Conservation (phyloP, 1,140 invertebrate species). For the Mactra quadrangularis region DNA sequence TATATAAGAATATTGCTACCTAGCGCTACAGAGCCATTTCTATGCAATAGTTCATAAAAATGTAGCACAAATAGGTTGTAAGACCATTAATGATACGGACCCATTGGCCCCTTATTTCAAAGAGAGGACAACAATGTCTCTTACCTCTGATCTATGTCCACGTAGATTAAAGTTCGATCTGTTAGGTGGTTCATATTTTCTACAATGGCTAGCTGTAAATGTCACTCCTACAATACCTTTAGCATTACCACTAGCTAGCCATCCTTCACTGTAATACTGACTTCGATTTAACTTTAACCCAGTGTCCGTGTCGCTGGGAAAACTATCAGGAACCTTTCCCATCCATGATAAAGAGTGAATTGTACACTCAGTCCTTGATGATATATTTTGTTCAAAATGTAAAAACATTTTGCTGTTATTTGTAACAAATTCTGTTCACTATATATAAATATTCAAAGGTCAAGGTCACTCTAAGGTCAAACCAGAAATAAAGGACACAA, state of each 20-base stretch:
- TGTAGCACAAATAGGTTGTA: no score
- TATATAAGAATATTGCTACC: no score
- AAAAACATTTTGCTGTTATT: constrained; percentile 83
- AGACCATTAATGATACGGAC: no score
- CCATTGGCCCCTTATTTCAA: no score
- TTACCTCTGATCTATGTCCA: constrained; percentile 97
- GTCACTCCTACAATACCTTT: constrained; percentile 97
- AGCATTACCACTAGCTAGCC: constrained; percentile 97
- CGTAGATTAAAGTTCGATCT: constrained; percentile 98
- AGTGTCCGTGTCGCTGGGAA: constrained; percentile 87
- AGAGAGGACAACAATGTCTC: no score
- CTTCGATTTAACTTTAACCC: constrained; percentile 94
- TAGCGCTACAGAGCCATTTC: no score
- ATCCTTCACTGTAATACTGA: constrained; percentile 99
- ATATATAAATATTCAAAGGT: no score
- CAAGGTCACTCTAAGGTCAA: no score
- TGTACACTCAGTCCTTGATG: constrained; percentile 96
- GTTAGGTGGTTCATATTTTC: constrained; percentile 80
- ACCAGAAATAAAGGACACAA: no score
- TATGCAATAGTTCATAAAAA: no score
- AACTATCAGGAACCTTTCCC: constrained; percentile 98
- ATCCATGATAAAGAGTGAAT: constrained; percentile 98
- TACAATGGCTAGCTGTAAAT: constrained; percentile 95
- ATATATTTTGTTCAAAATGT: constrained; percentile 94
- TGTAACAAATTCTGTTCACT: no score